Percentiles rank a stretch among this genome's conserved stretches.
Conservation (phyloP, 2,797 vertebrate species). For the Arnoldichthys spilopterus region DNA sequence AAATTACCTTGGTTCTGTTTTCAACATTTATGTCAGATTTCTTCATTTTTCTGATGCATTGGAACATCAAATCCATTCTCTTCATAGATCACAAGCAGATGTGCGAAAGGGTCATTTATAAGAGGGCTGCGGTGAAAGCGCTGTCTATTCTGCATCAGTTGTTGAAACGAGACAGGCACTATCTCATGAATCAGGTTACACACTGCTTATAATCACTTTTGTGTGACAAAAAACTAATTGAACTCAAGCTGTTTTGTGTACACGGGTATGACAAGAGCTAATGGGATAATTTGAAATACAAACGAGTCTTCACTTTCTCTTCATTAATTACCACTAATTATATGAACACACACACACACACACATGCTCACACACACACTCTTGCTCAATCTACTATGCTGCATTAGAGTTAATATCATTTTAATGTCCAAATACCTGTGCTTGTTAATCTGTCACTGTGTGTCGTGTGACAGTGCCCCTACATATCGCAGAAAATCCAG, state of each 20-base stretch:
- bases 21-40: background rate
- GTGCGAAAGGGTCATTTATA: slow-evolving; percentile 16
- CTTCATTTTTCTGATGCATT: background rate
- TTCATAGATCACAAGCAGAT: slow-evolving; percentile 4
- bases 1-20: background rate
- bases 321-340: slow-evolving; percentile 99
- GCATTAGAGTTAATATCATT: slow-evolving; percentile 60
- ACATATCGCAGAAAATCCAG: background rate
- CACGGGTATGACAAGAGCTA: slow-evolving; percentile 98
- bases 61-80: background rate
- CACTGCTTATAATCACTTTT: slow-evolving; percentile 87
- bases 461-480: background rate
- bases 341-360: slow-evolving; percentile 91
- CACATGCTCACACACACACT: slow-evolving; percentile 86
- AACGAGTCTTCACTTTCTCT: slow-evolving; percentile 98
- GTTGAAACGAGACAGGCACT: slow-evolving; percentile 55
- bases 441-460: background rate
- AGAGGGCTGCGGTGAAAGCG: slow-evolving; percentile 5
- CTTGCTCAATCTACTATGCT: slow-evolving; percentile 81
- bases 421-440: background rate
- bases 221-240: slow-evolving; percentile 92
- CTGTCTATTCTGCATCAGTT: slow-evolving; percentile 47
- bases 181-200: slow-evolving; percentile 62
- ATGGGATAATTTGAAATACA: slow-evolving; percentile 99
- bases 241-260: slow-evolving; percentile 98